phyloP scores from a whole-genome alignment of 2,888 invertebrate genomes.

The Bruchidius siliquastri region DNA sequence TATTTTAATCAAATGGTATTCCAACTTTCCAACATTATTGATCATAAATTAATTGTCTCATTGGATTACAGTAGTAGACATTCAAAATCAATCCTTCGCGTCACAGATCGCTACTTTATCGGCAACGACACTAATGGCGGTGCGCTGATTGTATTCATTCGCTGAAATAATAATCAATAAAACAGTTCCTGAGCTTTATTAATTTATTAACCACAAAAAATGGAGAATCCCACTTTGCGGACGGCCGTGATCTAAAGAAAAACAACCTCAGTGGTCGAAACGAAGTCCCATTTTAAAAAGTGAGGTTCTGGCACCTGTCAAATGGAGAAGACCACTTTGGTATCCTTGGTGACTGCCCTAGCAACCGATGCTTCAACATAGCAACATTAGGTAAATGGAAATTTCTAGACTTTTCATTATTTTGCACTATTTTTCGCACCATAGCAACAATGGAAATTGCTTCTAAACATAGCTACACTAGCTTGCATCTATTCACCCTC shows the following conservation, averaged over 20 bases:
- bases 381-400: slow-evolving; percentile 45
- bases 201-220: slow-evolving; percentile 24
- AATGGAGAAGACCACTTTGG: slow-evolving; percentile 42
- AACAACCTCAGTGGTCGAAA: slow-evolving; percentile 1
- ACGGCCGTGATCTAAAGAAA: slow-evolving; percentile 16
- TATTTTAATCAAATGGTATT: too few species aligned
- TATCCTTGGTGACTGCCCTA: slow-evolving; percentile 50
- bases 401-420: slow-evolving; percentile 23
- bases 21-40: too few species aligned
- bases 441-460: background rate
- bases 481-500: background rate
- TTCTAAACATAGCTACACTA: background rate
- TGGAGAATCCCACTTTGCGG: slow-evolving; percentile 21
- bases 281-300: slow-evolving; percentile 6
- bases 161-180: slow-evolving; percentile 26
- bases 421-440: slow-evolving; percentile 18
- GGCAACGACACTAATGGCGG: slow-evolving; percentile 12
- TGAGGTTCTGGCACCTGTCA: slow-evolving; percentile 40
- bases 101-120: slow-evolving; percentile 25
- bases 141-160: slow-evolving; percentile 2
- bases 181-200: slow-evolving; percentile 26
- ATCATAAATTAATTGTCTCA: too few species aligned
- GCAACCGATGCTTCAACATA: slow-evolving; percentile 52
- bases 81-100: too few species aligned
- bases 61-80: too few species aligned